Evolutionary conservation across 2,888 invertebrate species (phyloP).

Genomic region (Ormyrus thymus): DNA sequence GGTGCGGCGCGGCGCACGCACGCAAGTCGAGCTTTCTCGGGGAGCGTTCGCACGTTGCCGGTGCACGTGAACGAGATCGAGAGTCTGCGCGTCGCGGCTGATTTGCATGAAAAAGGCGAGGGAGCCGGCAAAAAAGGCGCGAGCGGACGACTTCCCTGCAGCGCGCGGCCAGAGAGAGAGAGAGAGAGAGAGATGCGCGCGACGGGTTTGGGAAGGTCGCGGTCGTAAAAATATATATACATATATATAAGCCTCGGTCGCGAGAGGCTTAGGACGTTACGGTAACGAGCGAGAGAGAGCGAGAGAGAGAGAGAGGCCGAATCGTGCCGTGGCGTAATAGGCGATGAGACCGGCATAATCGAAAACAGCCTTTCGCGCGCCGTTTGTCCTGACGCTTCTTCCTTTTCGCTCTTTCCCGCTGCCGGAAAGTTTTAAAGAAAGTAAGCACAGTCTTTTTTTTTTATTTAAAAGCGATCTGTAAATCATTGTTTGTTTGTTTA

Average conservation of each 20-base stretch:
- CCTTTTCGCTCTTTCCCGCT: no score
- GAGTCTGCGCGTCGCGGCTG: background rate
- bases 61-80: constrained; percentile 35
- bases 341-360: background rate
- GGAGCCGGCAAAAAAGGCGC: background rate
- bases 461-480: no score
- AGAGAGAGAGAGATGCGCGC: background rate
- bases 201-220: constrained; percentile 22
- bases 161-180: no score
- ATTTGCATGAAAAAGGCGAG: constrained; percentile 12
- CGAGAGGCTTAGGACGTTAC: background rate
- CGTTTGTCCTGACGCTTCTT: no score
- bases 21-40: no score
- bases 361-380: background rate
- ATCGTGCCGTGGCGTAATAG: no score
- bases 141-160: background rate
- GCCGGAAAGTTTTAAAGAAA: no score
- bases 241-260: no score
- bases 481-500: no score
- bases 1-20: no score
- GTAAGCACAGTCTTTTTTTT: no score
- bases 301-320: no score
- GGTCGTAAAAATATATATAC: constrained; percentile 1
- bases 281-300: constrained; percentile 9
- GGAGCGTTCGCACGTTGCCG: constrained; percentile 34